Base-by-base conservation (phyloP, 2,888 invertebrate genomes). In the Cataglyphis livida region DNA sequence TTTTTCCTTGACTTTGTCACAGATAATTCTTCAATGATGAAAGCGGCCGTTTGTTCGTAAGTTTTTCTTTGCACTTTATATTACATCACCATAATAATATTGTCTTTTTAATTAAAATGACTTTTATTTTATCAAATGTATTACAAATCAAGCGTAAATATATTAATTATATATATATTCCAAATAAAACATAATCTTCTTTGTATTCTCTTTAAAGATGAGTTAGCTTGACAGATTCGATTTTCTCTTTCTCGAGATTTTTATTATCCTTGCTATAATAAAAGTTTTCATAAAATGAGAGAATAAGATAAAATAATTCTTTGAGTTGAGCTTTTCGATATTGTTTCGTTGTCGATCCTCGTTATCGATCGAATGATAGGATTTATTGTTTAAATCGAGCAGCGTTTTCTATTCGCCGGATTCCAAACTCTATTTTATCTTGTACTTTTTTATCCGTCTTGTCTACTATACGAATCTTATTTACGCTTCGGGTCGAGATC, bases 191-290 rank as follows among this genome's bases (percentile, higher is more conserved):
- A 32, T 5, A 32, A 61, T 74, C n/a, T 32, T 25, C 41, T 38
- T 79, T 76, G n/a, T 76, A 66, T 76, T 41, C 28, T 76, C 25
- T 41, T 44, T n/a, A 25, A n/a, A 28, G 41, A 21, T 21, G 54
- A 54, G 25, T 28, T 12, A 15, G n/a, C 54, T 76, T 54, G 68
- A 64, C n/a, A 10, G n/a, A 32, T 21, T 15, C 28, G 74, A 74
- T 21, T 12, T 28, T 25, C 54, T 66, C 35, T 25, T 41, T 66
- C 21, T 28, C 68, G 54, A 38, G 41, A 68, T 76, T 48, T 38
- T 76, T 76, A 76, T 54, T 66, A 76, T 54, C 35, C 21, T 28
- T 48, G 48, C 12, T 76, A 54, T 76, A 76, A 66, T 76, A 66
- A 66, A 21, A 48, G 35, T 35, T 75, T 21, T 75, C 74, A 32